Evolutionary conservation across 2,113 vertebrate genomes (phyloP).

Genomic region (Pardalotus punctatus): DNA sequence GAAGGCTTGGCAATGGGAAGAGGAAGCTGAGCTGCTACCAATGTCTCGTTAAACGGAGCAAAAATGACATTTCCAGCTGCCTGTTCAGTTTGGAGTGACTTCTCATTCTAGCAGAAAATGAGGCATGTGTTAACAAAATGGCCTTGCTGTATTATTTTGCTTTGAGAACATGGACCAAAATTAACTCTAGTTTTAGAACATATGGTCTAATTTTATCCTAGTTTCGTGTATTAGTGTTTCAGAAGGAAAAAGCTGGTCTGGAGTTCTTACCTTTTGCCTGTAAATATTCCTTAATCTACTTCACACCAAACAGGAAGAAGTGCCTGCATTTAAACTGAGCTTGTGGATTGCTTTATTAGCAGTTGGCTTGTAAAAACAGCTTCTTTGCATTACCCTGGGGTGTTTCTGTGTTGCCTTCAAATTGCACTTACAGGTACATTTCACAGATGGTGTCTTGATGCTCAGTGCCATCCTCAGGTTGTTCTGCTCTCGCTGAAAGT

Average conservation of each 20-base stretch:
- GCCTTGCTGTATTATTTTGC: not conserved
- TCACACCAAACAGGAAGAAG: not conserved
- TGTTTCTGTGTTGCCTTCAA: not conserved
- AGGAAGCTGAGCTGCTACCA: conserved; percentile 15
- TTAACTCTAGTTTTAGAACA: not conserved
- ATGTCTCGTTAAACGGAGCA: not conserved
- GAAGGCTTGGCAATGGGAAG: conserved; percentile 22
- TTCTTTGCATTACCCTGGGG: not conserved
- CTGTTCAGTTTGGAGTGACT: conserved; percentile 20
- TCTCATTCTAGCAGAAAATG: not conserved
- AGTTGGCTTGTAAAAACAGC: not conserved
- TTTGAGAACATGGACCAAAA: not conserved
- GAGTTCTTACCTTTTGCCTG: not conserved
- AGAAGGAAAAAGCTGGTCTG: not conserved
- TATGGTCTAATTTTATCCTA: not conserved
- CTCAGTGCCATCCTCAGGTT: not conserved
- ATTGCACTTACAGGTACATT: not conserved
- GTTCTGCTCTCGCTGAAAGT: not conserved
- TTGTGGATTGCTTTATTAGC: not conserved
- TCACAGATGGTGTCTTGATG: not conserved
- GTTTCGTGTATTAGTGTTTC: not conserved
- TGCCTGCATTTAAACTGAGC: not conserved
- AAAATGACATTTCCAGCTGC: conserved; percentile 21
- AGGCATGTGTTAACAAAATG: not conserved
- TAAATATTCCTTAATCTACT: not conserved